These are phyloP conservation scores for Drosophila falleni DNA, from an alignment of 2,888 invertebrate species.

Conservation along the genomic window DNA sequence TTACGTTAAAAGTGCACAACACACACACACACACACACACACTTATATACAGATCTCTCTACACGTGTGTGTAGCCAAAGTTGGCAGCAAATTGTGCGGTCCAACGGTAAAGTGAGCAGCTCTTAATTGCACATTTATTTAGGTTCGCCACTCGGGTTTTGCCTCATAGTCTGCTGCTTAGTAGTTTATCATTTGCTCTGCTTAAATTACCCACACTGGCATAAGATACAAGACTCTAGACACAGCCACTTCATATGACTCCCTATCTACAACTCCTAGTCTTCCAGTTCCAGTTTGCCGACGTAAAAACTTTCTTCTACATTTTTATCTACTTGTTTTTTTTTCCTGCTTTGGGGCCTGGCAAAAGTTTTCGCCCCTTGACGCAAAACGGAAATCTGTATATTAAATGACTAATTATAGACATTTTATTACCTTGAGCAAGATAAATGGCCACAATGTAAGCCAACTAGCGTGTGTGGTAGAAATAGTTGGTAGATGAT, in stretches of 20 bases:
- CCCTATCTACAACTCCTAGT: conserved; percentile 5
- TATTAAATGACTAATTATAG: conserved; percentile 84
- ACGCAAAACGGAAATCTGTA: conserved; percentile 83
- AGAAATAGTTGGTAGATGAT: neutral
- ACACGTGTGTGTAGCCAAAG: conserved; percentile 45
- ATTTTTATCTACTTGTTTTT: conserved; percentile 40
- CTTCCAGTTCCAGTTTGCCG: conserved; percentile 12
- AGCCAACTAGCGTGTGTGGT: conserved; percentile 18
- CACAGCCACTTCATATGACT: conserved; percentile 47
- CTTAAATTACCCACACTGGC: conserved; percentile 73
- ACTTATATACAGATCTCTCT: neutral
- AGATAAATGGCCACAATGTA: conserved; percentile 75
- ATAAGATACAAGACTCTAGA: conserved; percentile 21
- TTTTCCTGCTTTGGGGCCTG: conserved; percentile 34
- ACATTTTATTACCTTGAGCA: conserved; percentile 83
- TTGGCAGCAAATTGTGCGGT: conserved; percentile 81
- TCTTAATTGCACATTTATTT: conserved; percentile 85
- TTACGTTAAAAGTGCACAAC: conserved; percentile 77
- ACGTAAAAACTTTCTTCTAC: conserved; percentile 67
- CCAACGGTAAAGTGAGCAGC: conserved; percentile 80
- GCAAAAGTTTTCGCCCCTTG: conserved; percentile 81
- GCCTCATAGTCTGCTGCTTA: conserved; percentile 69
- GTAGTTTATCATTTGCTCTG: conserved; percentile 80
- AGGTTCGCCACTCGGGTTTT: conserved; percentile 68
- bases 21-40: conserved; percentile 35